A percentile compares a stretch with the other conserved stretches of the same genome.
phyloP scores from a whole-genome alignment of 1,140 invertebrate genomes.

The Trachelipus rathkii region DNA sequence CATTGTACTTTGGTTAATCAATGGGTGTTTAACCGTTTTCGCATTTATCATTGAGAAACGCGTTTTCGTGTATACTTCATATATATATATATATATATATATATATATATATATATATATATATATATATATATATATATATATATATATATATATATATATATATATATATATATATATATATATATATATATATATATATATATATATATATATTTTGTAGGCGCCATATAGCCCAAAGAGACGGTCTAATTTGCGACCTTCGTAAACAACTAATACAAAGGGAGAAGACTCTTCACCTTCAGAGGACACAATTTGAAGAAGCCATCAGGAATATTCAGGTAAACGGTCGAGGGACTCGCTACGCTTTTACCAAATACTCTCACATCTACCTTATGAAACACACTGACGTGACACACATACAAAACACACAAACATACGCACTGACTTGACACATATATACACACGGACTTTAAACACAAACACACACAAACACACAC shows the following conservation, averaged over 20 bases:
- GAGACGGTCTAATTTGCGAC: conserved; percentile 50
- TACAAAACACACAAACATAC: too few relatives aligned
- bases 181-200: conserved; percentile 22
- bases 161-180: conserved; percentile 15
- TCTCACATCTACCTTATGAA: too few relatives aligned
- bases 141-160: conserved; percentile 15
- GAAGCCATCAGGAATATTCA: conserved; percentile 42
- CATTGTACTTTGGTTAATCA: too few relatives aligned
- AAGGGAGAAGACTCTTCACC: conserved; percentile 49
- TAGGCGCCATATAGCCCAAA: conserved; percentile 47
- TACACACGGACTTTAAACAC: too few relatives aligned
- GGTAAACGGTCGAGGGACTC: conserved; percentile 2
- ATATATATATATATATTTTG: conserved; percentile 31
- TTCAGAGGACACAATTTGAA: conserved; percentile 45
- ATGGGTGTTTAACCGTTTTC: too few relatives aligned
- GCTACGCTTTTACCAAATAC: too few relatives aligned
- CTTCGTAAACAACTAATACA: conserved; percentile 47
- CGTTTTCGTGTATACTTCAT: too few relatives aligned
- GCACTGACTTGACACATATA: too few relatives aligned
- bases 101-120: conserved; percentile 14
- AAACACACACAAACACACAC: too few relatives aligned
- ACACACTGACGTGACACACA: too few relatives aligned
- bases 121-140: conserved; percentile 11
- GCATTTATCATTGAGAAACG: too few relatives aligned
- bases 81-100: neutral